These are phyloP conservation scores for Latrodectus hesperus DNA, from an alignment of 2,888 invertebrate genomes.

Conservation along the genomic window DNA sequence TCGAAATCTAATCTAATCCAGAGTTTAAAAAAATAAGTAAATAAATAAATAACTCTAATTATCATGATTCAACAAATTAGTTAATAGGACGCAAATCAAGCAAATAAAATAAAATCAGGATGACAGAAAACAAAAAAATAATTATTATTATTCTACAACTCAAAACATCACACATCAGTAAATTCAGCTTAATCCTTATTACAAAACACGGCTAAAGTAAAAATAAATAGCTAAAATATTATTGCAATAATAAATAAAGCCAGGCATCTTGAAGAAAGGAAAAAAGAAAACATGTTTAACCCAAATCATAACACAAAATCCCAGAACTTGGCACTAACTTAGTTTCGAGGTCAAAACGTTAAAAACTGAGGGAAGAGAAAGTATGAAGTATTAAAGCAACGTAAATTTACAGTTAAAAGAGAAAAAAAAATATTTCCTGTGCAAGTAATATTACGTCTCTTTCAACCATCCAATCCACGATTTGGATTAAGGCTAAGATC, in stretches of 20 bases:
- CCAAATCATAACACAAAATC: neutral
- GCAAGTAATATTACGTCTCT: neutral
- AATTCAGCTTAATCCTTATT: no score
- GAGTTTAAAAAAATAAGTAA: neutral
- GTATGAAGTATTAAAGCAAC: neutral
- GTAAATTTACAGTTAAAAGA: slow-evolving; percentile 11
- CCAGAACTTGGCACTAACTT: no score
- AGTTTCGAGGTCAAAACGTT: slow-evolving; percentile 50
- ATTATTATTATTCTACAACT: no score
- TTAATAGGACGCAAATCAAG: no score
- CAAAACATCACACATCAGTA: no score
- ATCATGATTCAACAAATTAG: no score
- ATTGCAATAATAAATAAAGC: no score
- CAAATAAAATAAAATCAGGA: no score
- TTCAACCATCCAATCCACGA: slow-evolving; percentile 22
- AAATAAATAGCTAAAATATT: no score
- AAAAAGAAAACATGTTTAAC: neutral
- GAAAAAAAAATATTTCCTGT: slow-evolving; percentile 8
- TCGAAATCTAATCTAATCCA: neutral
- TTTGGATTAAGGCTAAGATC: slow-evolving; percentile 59
- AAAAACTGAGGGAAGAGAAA: slow-evolving; percentile 24
- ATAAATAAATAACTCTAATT: neutral
- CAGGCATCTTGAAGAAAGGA: neutral
- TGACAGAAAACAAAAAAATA: no score
- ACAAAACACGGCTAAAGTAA: no score